Evolutionary conservation across 2,888 invertebrate genomes (phyloP).

Genomic region (Leucozona laternaria): DNA sequence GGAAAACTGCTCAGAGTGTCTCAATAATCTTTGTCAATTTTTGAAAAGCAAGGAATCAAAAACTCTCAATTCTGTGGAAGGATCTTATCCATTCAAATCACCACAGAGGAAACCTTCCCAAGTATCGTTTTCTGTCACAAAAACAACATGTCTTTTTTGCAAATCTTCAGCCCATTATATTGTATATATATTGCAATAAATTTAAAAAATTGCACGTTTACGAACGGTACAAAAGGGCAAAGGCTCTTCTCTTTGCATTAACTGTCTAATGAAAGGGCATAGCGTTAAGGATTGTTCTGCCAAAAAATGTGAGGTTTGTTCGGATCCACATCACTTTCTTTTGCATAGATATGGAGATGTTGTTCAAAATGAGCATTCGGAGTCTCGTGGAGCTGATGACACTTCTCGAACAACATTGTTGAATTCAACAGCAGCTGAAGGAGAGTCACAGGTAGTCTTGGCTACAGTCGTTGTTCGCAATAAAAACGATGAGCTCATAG

Average conservation of each 20-base stretch:
- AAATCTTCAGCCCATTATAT: slow-evolving; percentile 1
- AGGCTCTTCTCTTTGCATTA: slow-evolving; percentile 6
- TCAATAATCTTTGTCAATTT: slow-evolving; percentile 22
- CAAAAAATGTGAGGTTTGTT: slow-evolving; percentile 14
- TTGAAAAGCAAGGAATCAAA: slow-evolving; percentile 19
- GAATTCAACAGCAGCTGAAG: not conserved
- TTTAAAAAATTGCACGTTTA: slow-evolving; percentile 11
- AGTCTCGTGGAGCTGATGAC: not conserved
- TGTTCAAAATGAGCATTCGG: not conserved
- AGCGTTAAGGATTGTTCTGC: slow-evolving; percentile 14
- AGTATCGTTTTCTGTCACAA: slow-evolving; percentile 1
- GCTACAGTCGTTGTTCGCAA: slow-evolving; percentile 21
- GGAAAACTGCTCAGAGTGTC: not conserved
- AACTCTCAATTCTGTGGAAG: slow-evolving; percentile 3
- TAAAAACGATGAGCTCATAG: not conserved
- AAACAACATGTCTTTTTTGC: not conserved
- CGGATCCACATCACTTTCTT: slow-evolving; percentile 12
- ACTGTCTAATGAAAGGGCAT: slow-evolving; percentile 10
- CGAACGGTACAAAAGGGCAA: slow-evolving; percentile 4
- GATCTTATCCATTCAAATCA: not conserved
- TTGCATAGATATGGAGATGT: slow-evolving; percentile 22
- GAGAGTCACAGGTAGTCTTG: slow-evolving; percentile 9
- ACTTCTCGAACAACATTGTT: not conserved
- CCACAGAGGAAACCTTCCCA: not conserved
- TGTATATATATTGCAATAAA: slow-evolving; percentile 16